Evolutionary conservation across 2,888 invertebrate genomes (phyloP).

Genomic region (Stegana nigrithorax): DNA sequence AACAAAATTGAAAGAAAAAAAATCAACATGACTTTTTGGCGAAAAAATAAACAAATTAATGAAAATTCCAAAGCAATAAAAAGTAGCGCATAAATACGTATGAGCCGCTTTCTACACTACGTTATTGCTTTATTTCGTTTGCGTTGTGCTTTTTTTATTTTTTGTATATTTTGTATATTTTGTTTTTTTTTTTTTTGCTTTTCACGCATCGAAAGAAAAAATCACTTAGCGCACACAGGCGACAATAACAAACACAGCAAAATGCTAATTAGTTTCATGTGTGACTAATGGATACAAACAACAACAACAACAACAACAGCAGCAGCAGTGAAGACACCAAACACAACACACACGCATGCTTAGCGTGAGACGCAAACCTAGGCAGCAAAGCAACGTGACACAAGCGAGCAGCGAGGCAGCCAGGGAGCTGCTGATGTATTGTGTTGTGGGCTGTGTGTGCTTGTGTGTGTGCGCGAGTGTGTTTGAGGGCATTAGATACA

Average conservation of each 20-base stretch:
- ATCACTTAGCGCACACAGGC: constrained; percentile 54
- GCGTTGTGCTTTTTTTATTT: neutral
- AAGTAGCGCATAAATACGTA: constrained; percentile 3
- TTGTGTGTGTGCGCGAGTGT: neutral
- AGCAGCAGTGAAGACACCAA: neutral
- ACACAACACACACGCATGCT: neutral
- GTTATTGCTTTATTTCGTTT: constrained; percentile 6
- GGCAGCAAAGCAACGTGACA: too few relatives aligned
- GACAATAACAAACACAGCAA: constrained; percentile 62
- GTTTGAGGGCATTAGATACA: constrained; percentile 29
- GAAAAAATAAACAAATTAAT: constrained; percentile 59
- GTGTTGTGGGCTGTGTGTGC: constrained; percentile 15
- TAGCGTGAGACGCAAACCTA: too few relatives aligned
- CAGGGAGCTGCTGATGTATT: constrained; percentile 6
- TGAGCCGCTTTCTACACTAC: neutral
- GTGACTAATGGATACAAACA: constrained; percentile 59
- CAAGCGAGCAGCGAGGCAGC: neutral
- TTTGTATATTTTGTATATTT: neutral
- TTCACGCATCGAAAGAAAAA: constrained; percentile 49
- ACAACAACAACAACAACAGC: constrained; percentile 39
- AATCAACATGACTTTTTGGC: too few relatives aligned
- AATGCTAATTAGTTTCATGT: constrained; percentile 63
- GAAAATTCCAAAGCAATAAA: constrained; percentile 49
- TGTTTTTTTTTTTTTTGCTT: neutral
- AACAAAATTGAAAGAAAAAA: constrained; percentile 1